A percentile compares a stretch with the other conserved stretches of the same genome.
Conservation (phyloP, 1,140 invertebrate genomes). For the Ridgeia piscesae region DNA sequence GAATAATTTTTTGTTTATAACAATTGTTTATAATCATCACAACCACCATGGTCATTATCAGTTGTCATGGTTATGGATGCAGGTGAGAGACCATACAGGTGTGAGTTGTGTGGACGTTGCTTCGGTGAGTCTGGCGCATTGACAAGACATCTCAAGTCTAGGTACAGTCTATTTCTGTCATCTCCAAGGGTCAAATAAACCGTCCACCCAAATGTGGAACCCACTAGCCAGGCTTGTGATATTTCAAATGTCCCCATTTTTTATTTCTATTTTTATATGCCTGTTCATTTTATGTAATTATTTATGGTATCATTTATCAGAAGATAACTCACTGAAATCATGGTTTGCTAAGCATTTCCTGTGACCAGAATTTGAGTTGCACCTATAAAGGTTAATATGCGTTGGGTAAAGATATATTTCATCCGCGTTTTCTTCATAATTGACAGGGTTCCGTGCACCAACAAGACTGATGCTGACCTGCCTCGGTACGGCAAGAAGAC, state of each 20-base stretch:
- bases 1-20: not conserved
- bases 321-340: no score
- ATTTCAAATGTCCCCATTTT: no score
- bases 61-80: conserved; percentile 16
- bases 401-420: not conserved
- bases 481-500: conserved; percentile 49
- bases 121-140: conserved; percentile 56
- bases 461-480: conserved; percentile 47
- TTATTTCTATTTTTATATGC: no score
- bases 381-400: no score
- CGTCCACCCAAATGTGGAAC: not conserved
- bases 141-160: conserved; percentile 50
- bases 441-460: conserved; percentile 48
- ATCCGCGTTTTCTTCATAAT: not conserved
- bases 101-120: conserved; percentile 46
- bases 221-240: not conserved
- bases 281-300: no score
- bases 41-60: not conserved
- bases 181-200: not conserved
- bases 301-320: no score
- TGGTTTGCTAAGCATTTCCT: no score
- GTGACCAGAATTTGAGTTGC: no score
- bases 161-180: conserved; percentile 30
- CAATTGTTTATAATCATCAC: not conserved
- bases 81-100: conserved; percentile 53